Conservation (phyloP, 2,888 invertebrate species). For the Baccha elongata region DNA sequence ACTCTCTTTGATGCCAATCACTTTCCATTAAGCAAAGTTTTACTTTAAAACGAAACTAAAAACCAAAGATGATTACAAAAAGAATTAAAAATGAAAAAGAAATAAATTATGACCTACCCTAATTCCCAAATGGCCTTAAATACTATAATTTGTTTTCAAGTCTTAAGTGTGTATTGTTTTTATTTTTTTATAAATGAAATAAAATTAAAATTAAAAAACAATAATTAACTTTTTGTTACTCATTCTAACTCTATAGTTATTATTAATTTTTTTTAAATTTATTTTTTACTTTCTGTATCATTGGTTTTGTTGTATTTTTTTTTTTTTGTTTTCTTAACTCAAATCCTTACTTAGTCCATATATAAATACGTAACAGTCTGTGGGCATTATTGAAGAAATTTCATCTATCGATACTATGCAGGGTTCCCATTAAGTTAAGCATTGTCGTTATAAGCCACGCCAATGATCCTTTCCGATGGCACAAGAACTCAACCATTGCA, state of each 20-base stretch:
- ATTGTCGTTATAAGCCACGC: slow-evolving; percentile 68
- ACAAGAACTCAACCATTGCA: slow-evolving; percentile 67
- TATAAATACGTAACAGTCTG: slow-evolving; percentile 46
- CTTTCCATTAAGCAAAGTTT: neutral
- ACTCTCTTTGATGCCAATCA: no score
- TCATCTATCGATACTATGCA: slow-evolving; percentile 69
- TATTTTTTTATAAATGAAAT: no score
- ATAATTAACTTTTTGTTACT: slow-evolving; percentile 40
- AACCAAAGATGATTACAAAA: neutral
- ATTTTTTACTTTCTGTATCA: slow-evolving; percentile 10
- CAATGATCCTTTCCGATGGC: slow-evolving; percentile 60
- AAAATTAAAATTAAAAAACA: slow-evolving; percentile 13
- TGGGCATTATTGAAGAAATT: slow-evolving; percentile 55
- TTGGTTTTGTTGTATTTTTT: slow-evolving; percentile 6
- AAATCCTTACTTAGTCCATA: slow-evolving; percentile 56
- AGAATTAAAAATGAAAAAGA: neutral
- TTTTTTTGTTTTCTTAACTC: slow-evolving; percentile 28
- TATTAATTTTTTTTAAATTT: slow-evolving; percentile 13
- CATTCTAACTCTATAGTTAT: slow-evolving; percentile 54
- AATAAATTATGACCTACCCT: slow-evolving; percentile 41
- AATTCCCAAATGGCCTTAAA: slow-evolving; percentile 67
- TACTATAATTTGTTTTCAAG: slow-evolving; percentile 66
- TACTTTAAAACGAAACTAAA: neutral
- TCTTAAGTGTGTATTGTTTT: slow-evolving; percentile 61
- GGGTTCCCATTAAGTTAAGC: slow-evolving; percentile 63